These are phyloP conservation scores for Myotis daubentonii DNA, from an alignment of 2,797 vertebrate species.

Conservation along the genomic window DNA sequence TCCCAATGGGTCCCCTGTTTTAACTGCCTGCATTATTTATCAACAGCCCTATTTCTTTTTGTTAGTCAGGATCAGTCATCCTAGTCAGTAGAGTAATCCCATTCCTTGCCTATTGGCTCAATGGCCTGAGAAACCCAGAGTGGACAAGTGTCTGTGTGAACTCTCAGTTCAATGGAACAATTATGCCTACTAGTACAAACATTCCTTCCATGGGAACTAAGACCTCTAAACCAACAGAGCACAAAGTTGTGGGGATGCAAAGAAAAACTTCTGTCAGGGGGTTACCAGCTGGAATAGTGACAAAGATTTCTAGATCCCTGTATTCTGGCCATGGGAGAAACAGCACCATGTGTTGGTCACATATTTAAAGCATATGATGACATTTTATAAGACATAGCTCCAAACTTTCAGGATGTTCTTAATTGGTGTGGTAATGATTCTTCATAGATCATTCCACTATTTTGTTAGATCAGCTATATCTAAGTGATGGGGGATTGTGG, in stretches of 20 bases:
- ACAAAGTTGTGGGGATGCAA: neutral
- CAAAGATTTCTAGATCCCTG: neutral
- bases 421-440: neutral
- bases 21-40: neutral
- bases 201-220: neutral
- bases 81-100: neutral
- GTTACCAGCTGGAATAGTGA: neutral
- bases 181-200: neutral
- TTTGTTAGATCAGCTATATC: neutral
- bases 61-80: neutral
- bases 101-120: neutral
- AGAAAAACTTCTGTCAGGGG: neutral
- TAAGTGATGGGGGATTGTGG: neutral
- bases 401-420: neutral
- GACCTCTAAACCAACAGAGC: neutral
- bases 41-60: neutral
- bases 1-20: neutral
- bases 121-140: neutral
- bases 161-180: neutral
- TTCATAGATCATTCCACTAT: neutral
- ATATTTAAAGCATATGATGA: neutral
- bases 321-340: neutral
- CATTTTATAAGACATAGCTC: neutral
- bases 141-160: neutral
- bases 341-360: neutral